These are phyloP conservation scores for Nomada flava DNA, from an alignment of 2,888 invertebrate species.

Conservation along the genomic window DNA sequence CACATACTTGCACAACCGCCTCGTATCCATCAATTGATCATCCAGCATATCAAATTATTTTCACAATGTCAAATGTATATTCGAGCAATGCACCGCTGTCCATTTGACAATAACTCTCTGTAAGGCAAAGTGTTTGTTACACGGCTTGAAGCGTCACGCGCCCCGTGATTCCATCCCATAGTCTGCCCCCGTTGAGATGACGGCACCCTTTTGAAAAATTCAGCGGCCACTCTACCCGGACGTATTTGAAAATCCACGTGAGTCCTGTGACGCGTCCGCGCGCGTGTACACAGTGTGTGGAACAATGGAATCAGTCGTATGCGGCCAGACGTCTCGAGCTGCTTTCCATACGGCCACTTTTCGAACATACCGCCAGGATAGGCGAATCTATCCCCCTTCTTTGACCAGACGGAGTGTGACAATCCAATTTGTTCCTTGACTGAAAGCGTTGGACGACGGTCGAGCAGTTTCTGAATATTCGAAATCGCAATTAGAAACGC, in stretches of 20 bases:
- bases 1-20: no score
- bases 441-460: not conserved
- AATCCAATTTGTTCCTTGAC: slow-evolving; percentile 18
- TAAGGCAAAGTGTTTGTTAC: not conserved
- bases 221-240: slow-evolving; percentile 9
- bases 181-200: not conserved
- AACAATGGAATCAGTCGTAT: slow-evolving; percentile 40
- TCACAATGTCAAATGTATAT: not conserved
- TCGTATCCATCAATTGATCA: no score
- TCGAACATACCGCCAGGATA: slow-evolving; percentile 2
- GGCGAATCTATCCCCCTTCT: not conserved
- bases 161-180: slow-evolving; percentile 8
- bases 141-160: not conserved
- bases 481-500: slow-evolving; percentile 51
- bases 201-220: slow-evolving; percentile 38
- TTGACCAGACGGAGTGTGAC: slow-evolving; percentile 2
- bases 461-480: slow-evolving; percentile 51
- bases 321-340: slow-evolving; percentile 28
- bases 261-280: not conserved
- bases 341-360: slow-evolving; percentile 26
- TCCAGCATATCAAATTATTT: not conserved
- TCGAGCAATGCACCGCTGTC: not conserved
- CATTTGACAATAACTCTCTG: not conserved
- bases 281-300: slow-evolving; percentile 12
- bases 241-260: slow-evolving; percentile 27